These are phyloP conservation scores for Crocidura indochinensis DNA, from an alignment of 2,797 vertebrate species.

Conservation along the genomic window DNA sequence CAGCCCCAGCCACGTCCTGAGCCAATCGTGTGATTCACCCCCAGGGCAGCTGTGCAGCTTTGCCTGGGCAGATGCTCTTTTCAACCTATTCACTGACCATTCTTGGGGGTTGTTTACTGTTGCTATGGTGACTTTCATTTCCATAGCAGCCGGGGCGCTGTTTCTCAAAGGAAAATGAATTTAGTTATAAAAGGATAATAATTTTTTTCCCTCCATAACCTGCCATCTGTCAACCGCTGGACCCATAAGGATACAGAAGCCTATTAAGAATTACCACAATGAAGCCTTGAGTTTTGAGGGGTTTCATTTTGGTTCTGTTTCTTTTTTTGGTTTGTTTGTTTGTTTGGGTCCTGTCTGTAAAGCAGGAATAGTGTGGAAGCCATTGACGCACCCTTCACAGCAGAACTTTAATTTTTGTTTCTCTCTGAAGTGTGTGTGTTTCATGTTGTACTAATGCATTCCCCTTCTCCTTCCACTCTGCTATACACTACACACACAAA, in stretches of 20 bases:
- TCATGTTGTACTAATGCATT: not conserved
- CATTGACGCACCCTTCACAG: constrained; percentile 69
- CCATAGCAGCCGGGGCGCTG: constrained; percentile 92
- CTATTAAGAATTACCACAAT: constrained; percentile 85
- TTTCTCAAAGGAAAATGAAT: constrained; percentile 90
- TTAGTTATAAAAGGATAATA: constrained; percentile 93
- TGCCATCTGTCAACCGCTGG: constrained; percentile 93
- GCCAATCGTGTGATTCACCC: constrained; percentile 88
- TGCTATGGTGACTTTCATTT: constrained; percentile 91
- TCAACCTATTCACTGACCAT: constrained; percentile 91
- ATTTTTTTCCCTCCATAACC: constrained; percentile 91
- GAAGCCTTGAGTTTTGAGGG: constrained; percentile 65
- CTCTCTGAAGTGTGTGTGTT: constrained; percentile 50
- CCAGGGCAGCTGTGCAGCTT: constrained; percentile 90
- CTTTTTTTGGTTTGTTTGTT: not conserved
- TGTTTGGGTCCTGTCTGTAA: constrained; percentile 74
- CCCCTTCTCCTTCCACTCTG: not conserved
- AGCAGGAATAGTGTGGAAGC: constrained; percentile 72
- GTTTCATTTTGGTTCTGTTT: constrained; percentile 52
- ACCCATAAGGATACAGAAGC: constrained; percentile 87
- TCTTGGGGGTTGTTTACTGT: constrained; percentile 92
- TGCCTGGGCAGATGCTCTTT: constrained; percentile 94
- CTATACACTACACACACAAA: not conserved
- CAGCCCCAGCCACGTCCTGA: constrained; percentile 82
- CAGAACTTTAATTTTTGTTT: constrained; percentile 54